phyloP scores from a whole-genome alignment of 2,888 invertebrate genomes.

The Pilophorus perplexus region DNA sequence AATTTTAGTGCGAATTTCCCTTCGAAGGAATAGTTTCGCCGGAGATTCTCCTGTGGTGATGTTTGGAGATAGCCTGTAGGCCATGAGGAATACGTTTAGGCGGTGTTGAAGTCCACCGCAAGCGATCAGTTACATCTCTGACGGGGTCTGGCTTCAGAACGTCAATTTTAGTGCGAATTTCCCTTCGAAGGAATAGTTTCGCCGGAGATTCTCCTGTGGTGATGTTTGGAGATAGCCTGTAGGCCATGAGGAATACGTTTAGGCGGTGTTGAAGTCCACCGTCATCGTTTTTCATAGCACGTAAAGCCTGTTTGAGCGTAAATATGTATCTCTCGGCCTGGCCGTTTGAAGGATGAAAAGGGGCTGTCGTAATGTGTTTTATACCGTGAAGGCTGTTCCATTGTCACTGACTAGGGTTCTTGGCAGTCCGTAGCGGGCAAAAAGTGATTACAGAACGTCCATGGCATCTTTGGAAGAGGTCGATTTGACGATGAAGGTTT shows the following conservation, averaged over 20 bases:
- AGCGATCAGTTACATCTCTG: no score
- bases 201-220: background rate
- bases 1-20: no score
- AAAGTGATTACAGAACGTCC: background rate
- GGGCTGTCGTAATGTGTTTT: conserved; percentile 16
- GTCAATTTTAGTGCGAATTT: background rate
- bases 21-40: background rate
- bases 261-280: conserved; percentile 8
- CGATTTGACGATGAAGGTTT: background rate
- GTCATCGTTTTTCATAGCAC: conserved; percentile 2
- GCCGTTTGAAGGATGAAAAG: conserved; percentile 36
- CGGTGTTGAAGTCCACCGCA: no score
- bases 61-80: background rate
- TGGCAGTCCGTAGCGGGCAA: conserved; percentile 19
- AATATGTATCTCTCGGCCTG: conserved; percentile 11
- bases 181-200: background rate
- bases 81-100: no score
- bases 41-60: conserved; percentile 12
- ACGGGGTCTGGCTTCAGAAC: background rate
- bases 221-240: conserved; percentile 3
- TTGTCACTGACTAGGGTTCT: conserved; percentile 23
- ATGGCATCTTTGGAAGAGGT: conserved; percentile 1
- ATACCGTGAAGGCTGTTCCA: conserved; percentile 6
- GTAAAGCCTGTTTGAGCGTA: conserved; percentile 2
- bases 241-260: conserved; percentile 9